Conservation (phyloP, 2,888 invertebrate genomes). For the Synergus laeviventris region DNA sequence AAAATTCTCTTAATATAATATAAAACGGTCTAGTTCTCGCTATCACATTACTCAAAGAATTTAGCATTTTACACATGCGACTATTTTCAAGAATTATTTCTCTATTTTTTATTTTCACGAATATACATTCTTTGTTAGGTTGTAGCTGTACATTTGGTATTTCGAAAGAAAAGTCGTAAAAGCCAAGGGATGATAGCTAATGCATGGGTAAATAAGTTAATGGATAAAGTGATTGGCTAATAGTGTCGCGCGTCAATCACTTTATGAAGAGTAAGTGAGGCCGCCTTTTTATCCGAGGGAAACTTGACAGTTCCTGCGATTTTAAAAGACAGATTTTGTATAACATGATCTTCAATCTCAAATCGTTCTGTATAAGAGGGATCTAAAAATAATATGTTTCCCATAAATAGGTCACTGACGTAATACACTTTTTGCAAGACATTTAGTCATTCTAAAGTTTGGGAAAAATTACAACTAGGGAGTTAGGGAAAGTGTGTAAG, state of each 20-base stretch:
- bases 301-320: neutral
- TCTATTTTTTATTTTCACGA: neutral
- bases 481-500: neutral
- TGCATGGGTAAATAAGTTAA: conserved; percentile 45
- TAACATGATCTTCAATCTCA: neutral
- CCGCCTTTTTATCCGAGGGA: neutral
- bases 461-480: neutral
- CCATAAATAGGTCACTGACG: too few relatives aligned
- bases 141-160: neutral
- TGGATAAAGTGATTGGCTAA: conserved; percentile 47
- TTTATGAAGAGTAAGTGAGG: conserved; percentile 24
- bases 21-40: neutral
- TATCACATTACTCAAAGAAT: neutral
- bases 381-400: neutral
- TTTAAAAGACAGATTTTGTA: neutral
- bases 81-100: too few relatives aligned
- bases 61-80: neutral
- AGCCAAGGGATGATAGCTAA: neutral
- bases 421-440: too few relatives aligned
- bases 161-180: neutral
- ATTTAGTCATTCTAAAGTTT: too few relatives aligned
- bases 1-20: conserved; percentile 1
- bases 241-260: conserved; percentile 46
- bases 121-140: neutral
- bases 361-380: neutral